These are phyloP conservation scores for Deilephila elpenor DNA, from an alignment of 2,888 invertebrate genomes.

Conservation along the genomic window DNA sequence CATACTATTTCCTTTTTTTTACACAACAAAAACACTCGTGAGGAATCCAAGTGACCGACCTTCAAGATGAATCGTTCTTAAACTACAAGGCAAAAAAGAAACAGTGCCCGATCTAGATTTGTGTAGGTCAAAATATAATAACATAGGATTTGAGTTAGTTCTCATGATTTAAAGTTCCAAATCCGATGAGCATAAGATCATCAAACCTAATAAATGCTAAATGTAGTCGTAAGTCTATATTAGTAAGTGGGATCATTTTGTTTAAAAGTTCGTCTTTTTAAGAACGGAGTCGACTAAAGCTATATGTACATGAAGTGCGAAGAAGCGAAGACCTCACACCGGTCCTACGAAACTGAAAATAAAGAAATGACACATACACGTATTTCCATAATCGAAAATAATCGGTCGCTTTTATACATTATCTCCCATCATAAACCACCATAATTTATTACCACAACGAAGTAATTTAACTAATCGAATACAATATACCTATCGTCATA, in stretches of 20 bases:
- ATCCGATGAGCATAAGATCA: neutral
- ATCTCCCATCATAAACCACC: too few species aligned
- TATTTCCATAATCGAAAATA: too few species aligned
- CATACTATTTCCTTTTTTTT: neutral
- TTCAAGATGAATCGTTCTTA: neutral
- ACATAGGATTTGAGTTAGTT: neutral
- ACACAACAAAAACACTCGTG: neutral
- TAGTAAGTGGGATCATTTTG: neutral
- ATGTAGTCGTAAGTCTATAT: neutral
- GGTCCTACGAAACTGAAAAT: too few species aligned
- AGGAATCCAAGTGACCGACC: neutral
- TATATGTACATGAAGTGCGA: too few species aligned
- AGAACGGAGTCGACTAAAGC: too few species aligned
- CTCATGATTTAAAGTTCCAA: neutral
- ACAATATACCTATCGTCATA: too few species aligned
- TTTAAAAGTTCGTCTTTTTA: neutral
- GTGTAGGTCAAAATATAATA: neutral
- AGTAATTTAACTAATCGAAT: too few species aligned
- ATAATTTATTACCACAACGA: too few species aligned
- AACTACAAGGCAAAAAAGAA: neutral
- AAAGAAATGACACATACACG: too few species aligned
- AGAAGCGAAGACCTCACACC: too few species aligned
- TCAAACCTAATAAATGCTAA: neutral
- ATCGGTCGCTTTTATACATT: too few species aligned
- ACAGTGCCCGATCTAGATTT: neutral